Percentiles rank a stretch among this genome's conserved stretches.
These are phyloP conservation scores for Boloria selene DNA, from an alignment of 2,888 invertebrate species.

Conservation along the genomic window DNA sequence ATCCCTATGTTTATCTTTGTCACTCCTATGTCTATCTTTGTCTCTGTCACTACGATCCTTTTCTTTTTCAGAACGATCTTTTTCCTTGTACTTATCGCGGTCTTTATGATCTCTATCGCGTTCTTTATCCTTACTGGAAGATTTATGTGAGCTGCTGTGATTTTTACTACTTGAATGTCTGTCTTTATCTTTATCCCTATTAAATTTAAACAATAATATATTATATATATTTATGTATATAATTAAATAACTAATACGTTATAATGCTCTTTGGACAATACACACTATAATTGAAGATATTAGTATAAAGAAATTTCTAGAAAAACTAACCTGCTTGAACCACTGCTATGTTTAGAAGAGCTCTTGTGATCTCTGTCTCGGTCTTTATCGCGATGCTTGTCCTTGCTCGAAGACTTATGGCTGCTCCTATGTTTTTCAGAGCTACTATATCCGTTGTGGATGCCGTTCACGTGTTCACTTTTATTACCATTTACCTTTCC, in stretches of 20 bases:
- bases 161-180: constrained; percentile 80
- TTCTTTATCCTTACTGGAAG: constrained; percentile 78
- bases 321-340: constrained; percentile 72
- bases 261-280: background rate
- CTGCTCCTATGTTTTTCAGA: constrained; percentile 82
- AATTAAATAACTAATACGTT: background rate
- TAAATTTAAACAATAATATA: constrained; percentile 38
- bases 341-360: constrained; percentile 75
- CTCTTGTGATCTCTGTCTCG: constrained; percentile 84
- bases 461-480: constrained; percentile 87
- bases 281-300: constrained; percentile 19
- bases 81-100: constrained; percentile 46
- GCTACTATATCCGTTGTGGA: constrained; percentile 88
- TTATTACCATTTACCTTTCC: constrained; percentile 80
- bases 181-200: constrained; percentile 79
- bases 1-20: constrained; percentile 70
- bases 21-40: constrained; percentile 52
- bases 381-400: constrained; percentile 86
- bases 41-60: constrained; percentile 68
- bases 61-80: constrained; percentile 52
- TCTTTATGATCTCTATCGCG: constrained; percentile 63
- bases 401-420: constrained; percentile 86
- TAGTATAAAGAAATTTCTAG: constrained; percentile 57
- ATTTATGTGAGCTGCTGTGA: constrained; percentile 81
- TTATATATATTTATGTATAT: background rate